Base-by-base conservation (phyloP, 2,113 vertebrate species). In the Menura novaehollandiae region DNA sequence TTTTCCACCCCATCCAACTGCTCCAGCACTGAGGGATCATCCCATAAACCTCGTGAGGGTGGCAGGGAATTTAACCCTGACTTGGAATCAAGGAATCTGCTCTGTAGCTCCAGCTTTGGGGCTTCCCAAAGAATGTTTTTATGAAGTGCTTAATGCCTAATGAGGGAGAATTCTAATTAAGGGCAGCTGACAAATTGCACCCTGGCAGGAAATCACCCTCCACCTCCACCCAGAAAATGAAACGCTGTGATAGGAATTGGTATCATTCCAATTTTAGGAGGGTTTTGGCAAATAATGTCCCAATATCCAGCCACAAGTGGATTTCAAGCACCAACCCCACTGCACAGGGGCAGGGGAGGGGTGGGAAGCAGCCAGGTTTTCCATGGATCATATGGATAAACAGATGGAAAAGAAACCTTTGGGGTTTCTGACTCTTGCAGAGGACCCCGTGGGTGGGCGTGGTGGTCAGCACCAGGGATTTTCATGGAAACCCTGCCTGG, bases 131-230 rank as follows among this genome's bases (percentile, higher is more conserved):
- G 1, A 8, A 80, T 5, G 28, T 10, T 37, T 52, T 33, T 56
- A 75, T 79, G 5, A 43, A 91, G 58, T 27, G 60, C 27, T 35
- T 82, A 81, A 35, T 64, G 58, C 71, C 76, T 71, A 85, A 64
- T 39, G 85, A 91, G 41, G 49, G 66, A 49, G 28, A 56, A 71
- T 84, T 58, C 55, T 88, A 88, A 96, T 85, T 85, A 93, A 68
- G 78, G 94, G 82, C 92, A 91, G 88, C 67, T 93, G 92, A 89
- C 78, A 93, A 85, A 96, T 85, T 82, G 55, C 74, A 44, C 90
- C 60, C 52, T 37, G 52, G 24, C 73, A 94, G 88, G 47, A 91
- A 93, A 89, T 75, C 90, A 82, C 59, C 11, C 46, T 91, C 44
- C 28, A 39, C 35, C 49, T 79, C 58, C 78, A 79, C 64, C 69